Conservation (phyloP, 2,797 vertebrate genomes). For the Acestrorhynchus altus region DNA sequence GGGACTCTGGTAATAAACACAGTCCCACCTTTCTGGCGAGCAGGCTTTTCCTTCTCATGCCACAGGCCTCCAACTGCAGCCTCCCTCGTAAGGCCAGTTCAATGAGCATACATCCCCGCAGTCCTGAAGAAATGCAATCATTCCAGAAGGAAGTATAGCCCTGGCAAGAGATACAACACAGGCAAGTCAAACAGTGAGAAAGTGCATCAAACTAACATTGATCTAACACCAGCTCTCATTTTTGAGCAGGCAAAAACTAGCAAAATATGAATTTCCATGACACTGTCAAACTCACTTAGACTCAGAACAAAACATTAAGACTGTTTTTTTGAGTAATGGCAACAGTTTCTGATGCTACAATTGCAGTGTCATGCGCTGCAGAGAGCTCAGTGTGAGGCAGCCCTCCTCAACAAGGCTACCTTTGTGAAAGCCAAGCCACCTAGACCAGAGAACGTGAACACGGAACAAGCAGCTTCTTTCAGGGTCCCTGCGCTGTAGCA, state of each 20-base stretch:
- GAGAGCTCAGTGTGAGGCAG: constrained; percentile 15
- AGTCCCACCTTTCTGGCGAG: constrained; percentile 89
- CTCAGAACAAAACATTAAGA: neutral
- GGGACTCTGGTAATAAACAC: neutral
- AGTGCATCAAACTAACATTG: neutral
- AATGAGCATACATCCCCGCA: constrained; percentile 96
- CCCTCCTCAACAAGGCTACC: constrained; percentile 39
- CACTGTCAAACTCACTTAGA: neutral
- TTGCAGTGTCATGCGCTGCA: constrained; percentile 25
- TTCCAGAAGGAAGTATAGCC: constrained; percentile 99
- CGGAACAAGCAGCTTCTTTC: constrained; percentile 44
- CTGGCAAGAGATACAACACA: constrained; percentile 66
- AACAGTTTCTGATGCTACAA: neutral
- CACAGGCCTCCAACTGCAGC: constrained; percentile 91
- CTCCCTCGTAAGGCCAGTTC: constrained; percentile 91
- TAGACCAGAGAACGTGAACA: constrained; percentile 13
- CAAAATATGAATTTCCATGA: neutral
- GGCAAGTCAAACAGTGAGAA: neutral
- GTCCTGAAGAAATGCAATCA: constrained; percentile 95
- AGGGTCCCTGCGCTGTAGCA: constrained; percentile 21
- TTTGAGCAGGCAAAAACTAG: neutral
- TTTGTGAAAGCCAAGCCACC: constrained; percentile 41
- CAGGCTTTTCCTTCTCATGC: constrained; percentile 95
- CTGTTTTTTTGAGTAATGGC: neutral
- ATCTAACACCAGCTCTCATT: neutral